Evolutionary conservation across 1,140 invertebrate species (phyloP), one percentile per base, ranked within the genome.

Genomic region (Drosophila kanapiae): DNA sequence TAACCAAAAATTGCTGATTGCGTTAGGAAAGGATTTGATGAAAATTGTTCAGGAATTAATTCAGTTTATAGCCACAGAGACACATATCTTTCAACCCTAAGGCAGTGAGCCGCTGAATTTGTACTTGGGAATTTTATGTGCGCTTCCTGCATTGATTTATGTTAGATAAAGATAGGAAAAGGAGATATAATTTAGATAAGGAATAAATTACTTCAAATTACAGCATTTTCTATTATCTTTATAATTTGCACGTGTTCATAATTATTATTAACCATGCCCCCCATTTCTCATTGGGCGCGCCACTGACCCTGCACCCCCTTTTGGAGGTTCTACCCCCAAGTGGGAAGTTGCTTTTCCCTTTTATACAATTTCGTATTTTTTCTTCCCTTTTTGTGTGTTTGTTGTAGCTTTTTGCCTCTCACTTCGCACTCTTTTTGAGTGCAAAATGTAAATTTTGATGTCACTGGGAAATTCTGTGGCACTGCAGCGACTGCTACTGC

Each of bases 391-490:
- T 47, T 37, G 49, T 54, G 7, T 37, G 37, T 16, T 42, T 43
- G 48, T 60, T 58, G 47, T n/a, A 35, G 14, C 33, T 54, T 23
- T 54, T 54, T 57, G 48, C 23, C 57, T 42, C 31, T 57, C 48
- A 62, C 31, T 37, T 63, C 58, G 47, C 54, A 70, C 35, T 40
- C 69, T 35, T 68, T 82, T 63, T 65, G 74, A 82, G 60, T 56
- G 43, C 27, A 56, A 80, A 75, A 83, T 82, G 75, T 83, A 83
- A 75, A 84, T 80, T 80, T 76, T 64, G 56, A 76, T 80, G 81
- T 84, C 81, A 80, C 65, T 80, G 48, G 65, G 48, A 65, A 67
- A 79, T 59, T 80, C 68, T 47, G 38, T 54, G 40, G 56, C 80
- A 56, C 60, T 59, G 62, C 58, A 54, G 23, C 51, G 33, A 37